These are phyloP conservation scores for Drosophila aldrichi DNA, from an alignment of 2,888 invertebrate genomes.

Conservation along the genomic window DNA sequence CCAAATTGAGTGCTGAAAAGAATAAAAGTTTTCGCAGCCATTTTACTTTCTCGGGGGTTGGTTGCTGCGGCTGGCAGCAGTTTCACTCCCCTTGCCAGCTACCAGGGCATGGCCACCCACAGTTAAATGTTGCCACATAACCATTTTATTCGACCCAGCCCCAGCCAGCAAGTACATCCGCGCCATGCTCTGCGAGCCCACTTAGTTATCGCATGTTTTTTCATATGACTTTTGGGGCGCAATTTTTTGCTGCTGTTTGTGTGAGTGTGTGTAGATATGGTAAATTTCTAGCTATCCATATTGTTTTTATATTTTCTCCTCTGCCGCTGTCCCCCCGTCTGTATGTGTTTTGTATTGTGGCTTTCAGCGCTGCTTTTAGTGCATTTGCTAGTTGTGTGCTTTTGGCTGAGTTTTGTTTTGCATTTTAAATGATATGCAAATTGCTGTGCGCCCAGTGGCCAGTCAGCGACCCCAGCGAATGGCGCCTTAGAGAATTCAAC, in stretches of 20 bases:
- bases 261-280: conserved; percentile 18
- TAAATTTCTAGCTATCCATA: conserved; percentile 27
- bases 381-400: conserved; percentile 43
- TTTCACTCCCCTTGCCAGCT: conserved; percentile 10
- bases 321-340: neutral
- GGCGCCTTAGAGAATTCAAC: conserved; percentile 67
- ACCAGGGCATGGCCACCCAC: conserved; percentile 67
- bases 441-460: conserved; percentile 50
- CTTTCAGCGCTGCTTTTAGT: conserved; percentile 65
- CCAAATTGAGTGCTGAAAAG: conserved; percentile 80
- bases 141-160: conserved; percentile 58
- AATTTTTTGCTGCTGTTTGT: conserved; percentile 53
- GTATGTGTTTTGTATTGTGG: conserved; percentile 53
- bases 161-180: conserved; percentile 16
- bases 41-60: conserved; percentile 78
- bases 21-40: conserved; percentile 82
- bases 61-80: conserved; percentile 18
- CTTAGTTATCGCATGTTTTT: conserved; percentile 78
- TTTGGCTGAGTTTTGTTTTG: conserved; percentile 59
- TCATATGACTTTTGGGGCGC: conserved; percentile 79
- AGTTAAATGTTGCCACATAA: conserved; percentile 80
- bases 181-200: conserved; percentile 21
- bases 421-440: conserved; percentile 79
- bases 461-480: conserved; percentile 45
- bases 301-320: conserved; percentile 41